Evolutionary conservation across 2,113 vertebrate genomes (phyloP).

Genomic region (Perca flavescens): DNA sequence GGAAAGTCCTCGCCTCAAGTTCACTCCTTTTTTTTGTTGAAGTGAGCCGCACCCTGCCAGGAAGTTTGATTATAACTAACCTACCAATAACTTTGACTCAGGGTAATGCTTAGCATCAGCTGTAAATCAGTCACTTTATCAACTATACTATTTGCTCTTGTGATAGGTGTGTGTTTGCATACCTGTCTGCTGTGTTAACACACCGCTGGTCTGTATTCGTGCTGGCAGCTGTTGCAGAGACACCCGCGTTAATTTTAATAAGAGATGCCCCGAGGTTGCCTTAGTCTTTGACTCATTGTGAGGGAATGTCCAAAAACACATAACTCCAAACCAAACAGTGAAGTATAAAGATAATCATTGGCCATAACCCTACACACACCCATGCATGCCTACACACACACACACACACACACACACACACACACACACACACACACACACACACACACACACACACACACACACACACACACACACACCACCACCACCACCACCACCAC

Average conservation of each 20-base stretch:
- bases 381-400: constrained; percentile 27
- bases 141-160: constrained; percentile 16
- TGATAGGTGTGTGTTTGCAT: constrained; percentile 36
- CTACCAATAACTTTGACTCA: constrained; percentile 17
- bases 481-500: too few relatives aligned
- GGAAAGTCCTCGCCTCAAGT: constrained; percentile 22
- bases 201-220: constrained; percentile 24
- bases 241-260: constrained; percentile 41
- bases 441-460: constrained; percentile 43
- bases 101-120: constrained; percentile 24
- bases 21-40: constrained; percentile 28
- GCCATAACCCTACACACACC: constrained; percentile 52
- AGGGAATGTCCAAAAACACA: constrained; percentile 71
- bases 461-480: constrained; percentile 27
- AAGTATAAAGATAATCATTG: constrained; percentile 70
- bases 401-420: constrained; percentile 31
- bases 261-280: constrained; percentile 52
- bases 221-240: constrained; percentile 31
- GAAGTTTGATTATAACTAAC: constrained; percentile 33
- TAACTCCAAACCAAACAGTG: constrained; percentile 63
- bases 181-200: constrained; percentile 29
- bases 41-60: constrained; percentile 50
- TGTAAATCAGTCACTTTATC: constrained; percentile 48
- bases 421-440: constrained; percentile 27
- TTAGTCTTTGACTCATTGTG: constrained; percentile 62